A percentile compares a stretch with the other conserved stretches of the same genome.
Evolutionary conservation across 1,140 invertebrate species (phyloP).

Genomic region (Andrena cerasifolii): DNA sequence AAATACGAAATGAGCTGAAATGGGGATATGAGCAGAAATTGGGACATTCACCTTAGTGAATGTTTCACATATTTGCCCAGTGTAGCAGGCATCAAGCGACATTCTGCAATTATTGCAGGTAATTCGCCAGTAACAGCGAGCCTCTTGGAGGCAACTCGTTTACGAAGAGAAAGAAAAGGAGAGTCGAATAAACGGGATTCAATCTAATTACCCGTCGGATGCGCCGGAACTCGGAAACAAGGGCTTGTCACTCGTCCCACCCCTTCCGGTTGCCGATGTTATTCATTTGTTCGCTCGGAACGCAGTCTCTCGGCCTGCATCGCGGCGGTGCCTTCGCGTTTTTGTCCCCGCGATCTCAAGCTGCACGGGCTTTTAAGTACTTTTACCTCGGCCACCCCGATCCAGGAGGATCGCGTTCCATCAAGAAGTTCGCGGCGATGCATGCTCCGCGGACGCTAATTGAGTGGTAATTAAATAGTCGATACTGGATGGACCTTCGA

Average conservation of each 20-base stretch:
- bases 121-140: not conserved
- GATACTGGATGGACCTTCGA: not conserved
- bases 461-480: not conserved
- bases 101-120: not conserved
- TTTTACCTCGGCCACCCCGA: no score
- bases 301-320: conserved; percentile 37
- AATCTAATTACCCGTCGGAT: conserved; percentile 78
- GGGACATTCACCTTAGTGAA: no score
- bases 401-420: not conserved
- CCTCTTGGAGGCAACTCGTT: conserved; percentile 24
- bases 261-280: conserved; percentile 65
- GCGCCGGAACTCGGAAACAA: conserved; percentile 73
- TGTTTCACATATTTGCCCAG: not conserved
- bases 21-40: no score
- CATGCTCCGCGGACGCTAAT: no score
- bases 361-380: not conserved
- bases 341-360: conserved; percentile 4
- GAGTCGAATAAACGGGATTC: conserved; percentile 63
- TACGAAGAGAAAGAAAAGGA: conserved; percentile 14
- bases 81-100: not conserved
- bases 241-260: conserved; percentile 65
- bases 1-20: no score
- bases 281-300: conserved; percentile 71
- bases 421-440: not conserved
- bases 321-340: not conserved